Conservation (phyloP, 2,797 vertebrate genomes). For the Bryconaethiops microstoma region DNA sequence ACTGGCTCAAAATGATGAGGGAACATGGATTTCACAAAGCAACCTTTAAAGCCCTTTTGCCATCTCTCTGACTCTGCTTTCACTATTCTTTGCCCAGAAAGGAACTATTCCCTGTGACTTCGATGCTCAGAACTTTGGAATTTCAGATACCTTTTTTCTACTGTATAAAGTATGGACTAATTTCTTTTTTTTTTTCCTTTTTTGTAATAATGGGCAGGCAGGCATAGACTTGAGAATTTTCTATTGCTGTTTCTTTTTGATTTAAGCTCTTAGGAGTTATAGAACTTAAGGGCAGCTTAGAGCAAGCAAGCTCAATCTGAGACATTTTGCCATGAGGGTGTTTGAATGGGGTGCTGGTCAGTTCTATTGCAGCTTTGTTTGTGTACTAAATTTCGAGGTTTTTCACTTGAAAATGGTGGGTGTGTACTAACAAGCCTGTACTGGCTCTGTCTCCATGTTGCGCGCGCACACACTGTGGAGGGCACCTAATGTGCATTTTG, state of each 20-base stretch:
- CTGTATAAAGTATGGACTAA: slow-evolving; percentile 77
- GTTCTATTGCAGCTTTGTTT: slow-evolving; percentile 77
- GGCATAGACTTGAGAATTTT: slow-evolving; percentile 59
- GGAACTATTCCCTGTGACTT: slow-evolving; percentile 14
- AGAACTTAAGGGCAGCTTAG: slow-evolving; percentile 53
- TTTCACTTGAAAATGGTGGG: slow-evolving; percentile 57
- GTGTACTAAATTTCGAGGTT: slow-evolving; percentile 50
- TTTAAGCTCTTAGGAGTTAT: slow-evolving; percentile 72
- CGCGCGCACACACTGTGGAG: slow-evolving; percentile 33
- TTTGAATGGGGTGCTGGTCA: slow-evolving; percentile 73
- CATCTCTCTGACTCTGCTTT: slow-evolving; percentile 33
- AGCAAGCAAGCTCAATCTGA: slow-evolving; percentile 64
- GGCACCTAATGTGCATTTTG: slow-evolving; percentile 41
- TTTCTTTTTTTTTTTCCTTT: slow-evolving; percentile 67
- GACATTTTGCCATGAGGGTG: slow-evolving; percentile 52
- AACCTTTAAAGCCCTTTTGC: slow-evolving; percentile 39
- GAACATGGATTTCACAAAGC: slow-evolving; percentile 32
- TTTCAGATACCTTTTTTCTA: slow-evolving; percentile 53
- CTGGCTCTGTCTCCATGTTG: slow-evolving; percentile 43
- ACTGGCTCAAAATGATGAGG: slow-evolving; percentile 22
- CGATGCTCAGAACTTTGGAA: slow-evolving; percentile 41
- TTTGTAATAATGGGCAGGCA: slow-evolving; percentile 56
- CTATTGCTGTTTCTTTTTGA: slow-evolving; percentile 65
- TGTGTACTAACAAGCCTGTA: slow-evolving; percentile 61
- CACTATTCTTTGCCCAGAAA: slow-evolving; percentile 25